Conservation (phyloP, 1,140 invertebrate species). For the Plectus sambesii region DNA sequence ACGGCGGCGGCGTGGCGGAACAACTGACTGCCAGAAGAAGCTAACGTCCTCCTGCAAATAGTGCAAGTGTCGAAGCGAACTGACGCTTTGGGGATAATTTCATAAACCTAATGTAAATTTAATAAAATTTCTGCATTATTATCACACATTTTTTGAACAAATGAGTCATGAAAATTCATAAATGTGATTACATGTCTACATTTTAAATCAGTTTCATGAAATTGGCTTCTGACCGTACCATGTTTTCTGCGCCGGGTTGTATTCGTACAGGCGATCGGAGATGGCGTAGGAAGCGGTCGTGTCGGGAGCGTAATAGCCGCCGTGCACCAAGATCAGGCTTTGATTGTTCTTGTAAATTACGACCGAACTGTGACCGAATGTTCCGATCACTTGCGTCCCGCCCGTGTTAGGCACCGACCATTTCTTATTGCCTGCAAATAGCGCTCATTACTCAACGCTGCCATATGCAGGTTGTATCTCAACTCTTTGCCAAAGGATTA, state of each 20-base stretch:
- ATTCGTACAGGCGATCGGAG: conserved; percentile 30
- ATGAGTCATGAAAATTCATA: no score
- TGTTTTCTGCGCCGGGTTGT: conserved; percentile 22
- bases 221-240: no score
- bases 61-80: not conserved
- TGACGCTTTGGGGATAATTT: not conserved
- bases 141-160: no score
- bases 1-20: conserved; percentile 39
- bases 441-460: no score
- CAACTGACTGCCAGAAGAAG: conserved; percentile 30
- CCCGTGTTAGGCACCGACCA: conserved; percentile 29
- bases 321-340: conserved; percentile 28
- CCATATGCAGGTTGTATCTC: no score
- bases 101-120: not conserved
- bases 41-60: conserved; percentile 22
- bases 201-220: no score
- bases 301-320: conserved; percentile 34
- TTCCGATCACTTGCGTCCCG: conserved; percentile 30
- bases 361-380: conserved; percentile 40
- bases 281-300: conserved; percentile 34
- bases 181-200: no score
- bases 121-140: no score
- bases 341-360: conserved; percentile 14
- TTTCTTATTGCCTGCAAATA: conserved; percentile 28
- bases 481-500: no score